Conservation (phyloP, 2,113 vertebrate species). For the Stercorarius parasiticus region DNA sequence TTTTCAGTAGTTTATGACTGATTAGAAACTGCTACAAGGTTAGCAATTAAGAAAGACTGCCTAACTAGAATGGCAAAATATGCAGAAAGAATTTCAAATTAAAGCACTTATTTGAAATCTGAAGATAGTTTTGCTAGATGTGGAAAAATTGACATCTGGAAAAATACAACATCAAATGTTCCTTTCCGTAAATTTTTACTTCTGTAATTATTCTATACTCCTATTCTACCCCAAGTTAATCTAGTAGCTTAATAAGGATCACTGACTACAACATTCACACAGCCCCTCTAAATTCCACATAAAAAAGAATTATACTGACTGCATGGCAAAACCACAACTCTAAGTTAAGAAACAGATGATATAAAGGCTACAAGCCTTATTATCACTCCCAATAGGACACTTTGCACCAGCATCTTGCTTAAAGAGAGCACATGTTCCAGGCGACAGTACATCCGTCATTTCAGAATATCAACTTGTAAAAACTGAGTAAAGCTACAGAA, state of each 20-base stretch:
- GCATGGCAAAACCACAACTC: neutral
- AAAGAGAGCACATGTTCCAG: neutral
- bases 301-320: neutral
- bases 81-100: neutral
- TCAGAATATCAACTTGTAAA: conserved; percentile 8
- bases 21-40: neutral
- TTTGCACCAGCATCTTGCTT: conserved; percentile 10
- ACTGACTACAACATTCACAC: neutral
- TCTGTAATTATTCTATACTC: neutral
- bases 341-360: neutral
- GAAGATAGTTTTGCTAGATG: neutral
- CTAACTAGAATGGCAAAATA: neutral
- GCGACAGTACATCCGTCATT: neutral
- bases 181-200: conserved; percentile 14
- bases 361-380: neutral
- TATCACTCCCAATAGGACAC: conserved; percentile 27
- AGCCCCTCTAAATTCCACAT: neutral
- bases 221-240: neutral
- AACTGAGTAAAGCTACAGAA: neutral
- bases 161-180: neutral
- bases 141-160: neutral
- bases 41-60: neutral
- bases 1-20: neutral
- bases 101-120: neutral
- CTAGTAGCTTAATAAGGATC: neutral